Conservation (phyloP, 2,113 vertebrate genomes). For the Poicephalus meyeri region DNA sequence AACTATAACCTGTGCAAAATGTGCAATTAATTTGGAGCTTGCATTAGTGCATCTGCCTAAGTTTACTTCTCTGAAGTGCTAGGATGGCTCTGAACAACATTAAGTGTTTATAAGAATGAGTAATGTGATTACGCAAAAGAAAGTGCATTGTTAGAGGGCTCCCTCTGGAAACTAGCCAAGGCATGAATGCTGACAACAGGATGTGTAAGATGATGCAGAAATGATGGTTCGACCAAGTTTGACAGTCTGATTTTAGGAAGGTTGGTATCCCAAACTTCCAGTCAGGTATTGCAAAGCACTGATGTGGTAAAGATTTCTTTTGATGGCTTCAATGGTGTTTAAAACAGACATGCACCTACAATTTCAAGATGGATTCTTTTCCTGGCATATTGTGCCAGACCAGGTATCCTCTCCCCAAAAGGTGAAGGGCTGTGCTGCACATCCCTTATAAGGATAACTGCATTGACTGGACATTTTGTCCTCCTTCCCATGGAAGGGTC, state of each 20-base stretch:
- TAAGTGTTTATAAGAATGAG: background rate
- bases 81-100: background rate
- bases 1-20: background rate
- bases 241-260: background rate
- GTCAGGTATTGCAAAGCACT: background rate
- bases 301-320: background rate
- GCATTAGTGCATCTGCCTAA: background rate
- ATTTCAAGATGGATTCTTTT: background rate
- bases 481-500: background rate
- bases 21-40: background rate
- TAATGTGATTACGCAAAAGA: background rate
- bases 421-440: background rate
- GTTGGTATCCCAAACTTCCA: background rate
- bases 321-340: background rate
- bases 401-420: background rate
- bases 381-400: background rate
- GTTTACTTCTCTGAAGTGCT: background rate
- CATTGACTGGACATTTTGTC: background rate
- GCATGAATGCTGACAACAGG: background rate
- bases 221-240: rapidly evolving
- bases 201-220: background rate
- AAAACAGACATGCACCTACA: background rate
- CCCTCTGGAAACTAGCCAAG: background rate
- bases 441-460: background rate
- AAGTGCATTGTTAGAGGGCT: background rate